These are phyloP conservation scores for Charadrius vociferus DNA, from an alignment of 2,113 vertebrate species.

Conservation along the genomic window DNA sequence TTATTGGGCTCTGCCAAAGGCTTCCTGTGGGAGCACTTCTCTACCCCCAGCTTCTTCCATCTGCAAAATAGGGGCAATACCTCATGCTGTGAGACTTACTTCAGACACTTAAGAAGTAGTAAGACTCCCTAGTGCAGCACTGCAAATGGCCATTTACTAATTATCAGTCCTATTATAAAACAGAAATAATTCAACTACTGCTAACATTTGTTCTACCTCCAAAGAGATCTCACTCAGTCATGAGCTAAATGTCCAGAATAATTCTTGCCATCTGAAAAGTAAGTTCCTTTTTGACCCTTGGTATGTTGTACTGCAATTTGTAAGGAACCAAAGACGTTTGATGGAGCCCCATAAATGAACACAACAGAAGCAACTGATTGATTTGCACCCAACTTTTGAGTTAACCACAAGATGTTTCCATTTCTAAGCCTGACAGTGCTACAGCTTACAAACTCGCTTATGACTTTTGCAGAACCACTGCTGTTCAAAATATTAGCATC, in stretches of 20 bases:
- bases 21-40: conserved; percentile 5
- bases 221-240: background rate
- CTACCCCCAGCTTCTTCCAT: conserved; percentile 11
- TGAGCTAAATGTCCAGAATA: background rate
- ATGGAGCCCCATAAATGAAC: background rate
- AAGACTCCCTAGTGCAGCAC: background rate
- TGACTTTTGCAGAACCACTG: background rate
- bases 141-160: background rate
- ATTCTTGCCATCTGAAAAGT: background rate
- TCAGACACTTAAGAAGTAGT: background rate
- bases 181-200: background rate
- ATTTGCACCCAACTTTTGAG: background rate
- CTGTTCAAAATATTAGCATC: background rate
- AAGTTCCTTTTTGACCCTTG: background rate
- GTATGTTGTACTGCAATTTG: background rate
- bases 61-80: background rate
- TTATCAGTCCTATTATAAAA: background rate
- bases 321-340: background rate
- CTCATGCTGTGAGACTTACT: background rate
- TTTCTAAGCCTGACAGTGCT: background rate
- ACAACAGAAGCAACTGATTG: background rate
- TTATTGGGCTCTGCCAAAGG: background rate
- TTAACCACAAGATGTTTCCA: background rate
- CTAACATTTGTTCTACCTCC: background rate
- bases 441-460: background rate